A percentile compares a stretch with the other conserved stretches of the same genome.
phyloP scores from a whole-genome alignment of 1,140 invertebrate species.

The Meloidogyne hapla region DNA sequence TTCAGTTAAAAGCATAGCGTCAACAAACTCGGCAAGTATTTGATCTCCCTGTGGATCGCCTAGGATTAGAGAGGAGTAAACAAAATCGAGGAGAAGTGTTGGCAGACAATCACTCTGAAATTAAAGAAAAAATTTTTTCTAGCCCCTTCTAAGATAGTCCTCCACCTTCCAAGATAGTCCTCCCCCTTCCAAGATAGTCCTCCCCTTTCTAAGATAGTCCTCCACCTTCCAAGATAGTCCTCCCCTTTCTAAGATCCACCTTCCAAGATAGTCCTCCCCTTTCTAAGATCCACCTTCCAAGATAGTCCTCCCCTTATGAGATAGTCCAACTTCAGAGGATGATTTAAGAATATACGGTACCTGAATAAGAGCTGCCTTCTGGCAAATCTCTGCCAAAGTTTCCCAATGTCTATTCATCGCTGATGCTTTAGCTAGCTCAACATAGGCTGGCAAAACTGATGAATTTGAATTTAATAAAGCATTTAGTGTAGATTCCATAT shows the following conservation, averaged over 20 bases:
- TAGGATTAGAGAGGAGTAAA: slow-evolving; percentile 27
- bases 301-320: too few species aligned
- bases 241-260: too few species aligned
- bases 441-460: slow-evolving; percentile 44
- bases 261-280: too few species aligned
- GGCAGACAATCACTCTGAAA: slow-evolving; percentile 50
- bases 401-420: slow-evolving; percentile 49
- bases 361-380: slow-evolving; percentile 46
- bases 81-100: slow-evolving; percentile 42
- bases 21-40: slow-evolving; percentile 40
- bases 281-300: too few species aligned
- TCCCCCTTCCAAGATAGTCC: too few species aligned
- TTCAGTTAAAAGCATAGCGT: slow-evolving; percentile 35
- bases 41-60: slow-evolving; percentile 30
- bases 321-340: too few species aligned
- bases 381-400: slow-evolving; percentile 37
- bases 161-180: too few species aligned
- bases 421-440: slow-evolving; percentile 43
- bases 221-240: too few species aligned
- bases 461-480: slow-evolving; percentile 34
- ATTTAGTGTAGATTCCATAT: slow-evolving; percentile 39
- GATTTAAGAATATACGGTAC: too few species aligned
- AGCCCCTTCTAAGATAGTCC: too few species aligned
- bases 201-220: too few species aligned
- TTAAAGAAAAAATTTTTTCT: too few species aligned